phyloP scores from a whole-genome alignment of 2,113 vertebrate species.

The Lamprotornis superbus region DNA sequence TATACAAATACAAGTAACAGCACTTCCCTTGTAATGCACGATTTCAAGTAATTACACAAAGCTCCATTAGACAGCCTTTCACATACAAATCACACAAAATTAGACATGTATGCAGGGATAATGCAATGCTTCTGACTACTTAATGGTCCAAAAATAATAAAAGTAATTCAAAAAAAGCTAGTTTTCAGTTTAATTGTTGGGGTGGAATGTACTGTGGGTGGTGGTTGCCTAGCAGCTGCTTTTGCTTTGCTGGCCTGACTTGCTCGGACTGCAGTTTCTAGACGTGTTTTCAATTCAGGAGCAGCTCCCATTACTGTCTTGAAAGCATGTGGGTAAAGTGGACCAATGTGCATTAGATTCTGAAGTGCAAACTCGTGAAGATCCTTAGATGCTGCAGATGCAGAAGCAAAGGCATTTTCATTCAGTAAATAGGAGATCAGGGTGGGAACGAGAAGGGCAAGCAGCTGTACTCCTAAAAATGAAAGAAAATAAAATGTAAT shows the following conservation, averaged over 20 bases:
- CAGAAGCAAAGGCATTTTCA: constrained; percentile 87
- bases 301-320: constrained; percentile 97
- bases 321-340: constrained; percentile 94
- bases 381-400: constrained; percentile 81
- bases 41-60: constrained; percentile 43
- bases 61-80: constrained; percentile 33
- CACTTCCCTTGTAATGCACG: constrained; percentile 40
- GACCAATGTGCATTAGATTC: constrained; percentile 96
- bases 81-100: constrained; percentile 62
- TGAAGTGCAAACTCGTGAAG: constrained; percentile 97
- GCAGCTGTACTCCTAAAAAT: constrained; percentile 87
- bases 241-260: constrained; percentile 95
- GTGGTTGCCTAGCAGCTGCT: constrained; percentile 84
- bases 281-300: constrained; percentile 90
- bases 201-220: constrained; percentile 85
- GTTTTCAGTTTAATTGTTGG: constrained; percentile 99
- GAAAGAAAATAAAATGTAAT: background rate
- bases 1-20: constrained; percentile 48
- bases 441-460: constrained; percentile 93
- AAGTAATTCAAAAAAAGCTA: constrained; percentile 89
- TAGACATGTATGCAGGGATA: constrained; percentile 35
- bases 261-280: constrained; percentile 93
- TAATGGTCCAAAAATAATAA: constrained; percentile 55
- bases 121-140: constrained; percentile 28
- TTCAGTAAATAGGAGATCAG: constrained; percentile 95